Base-by-base conservation (phyloP, 2,113 vertebrate species). In the Pterocles orientalis region DNA sequence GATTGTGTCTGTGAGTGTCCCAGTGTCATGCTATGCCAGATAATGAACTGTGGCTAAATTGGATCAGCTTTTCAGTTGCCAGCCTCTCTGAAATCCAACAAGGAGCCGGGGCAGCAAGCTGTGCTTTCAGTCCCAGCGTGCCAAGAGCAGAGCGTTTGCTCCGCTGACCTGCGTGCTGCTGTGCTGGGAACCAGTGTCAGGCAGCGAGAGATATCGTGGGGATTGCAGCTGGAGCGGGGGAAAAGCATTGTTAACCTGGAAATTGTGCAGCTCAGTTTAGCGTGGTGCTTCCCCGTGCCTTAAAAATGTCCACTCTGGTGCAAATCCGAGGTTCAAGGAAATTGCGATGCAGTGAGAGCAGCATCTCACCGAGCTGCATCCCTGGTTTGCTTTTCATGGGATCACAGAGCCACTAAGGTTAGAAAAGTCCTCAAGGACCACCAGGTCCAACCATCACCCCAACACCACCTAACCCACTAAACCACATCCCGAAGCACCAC, bases 11-110 rank as follows among this genome's bases (percentile, higher is more conserved):
- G 72, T 6, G 4, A 95, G 92, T 33, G 78, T 91, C 94, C 85
- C 81, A 29, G 0, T 86, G 93, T 91, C 76, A 73, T 36, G 90
- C 86, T 95, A 91, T 80, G 93, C 48, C 0, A 14, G 93, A 97
- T 97, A 96, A 97, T 87, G 88, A 96, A 96, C 92, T 83, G 90
- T 81, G 80, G 70, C 91, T 97, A 94, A 96, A 94, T 72, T 93
- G 95, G 95, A 95, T 90, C 86, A 47, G 89, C 92, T 95, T 95
- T 94, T 85, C 75, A 71, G 73, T 53, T 62, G 87, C 91, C 88
- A 88, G 72, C 45, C 83, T 51, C 85, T 92, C 70, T 83, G 90
- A 95, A 91, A 95, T 94, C 66, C 86, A 91, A 19, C 69, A 39
- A 62, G 95, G 86, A 95, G 95, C 47, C 45, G 18, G 77, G 91